phyloP scores from a whole-genome alignment of 2,888 invertebrate genomes.

The Elegia similella region DNA sequence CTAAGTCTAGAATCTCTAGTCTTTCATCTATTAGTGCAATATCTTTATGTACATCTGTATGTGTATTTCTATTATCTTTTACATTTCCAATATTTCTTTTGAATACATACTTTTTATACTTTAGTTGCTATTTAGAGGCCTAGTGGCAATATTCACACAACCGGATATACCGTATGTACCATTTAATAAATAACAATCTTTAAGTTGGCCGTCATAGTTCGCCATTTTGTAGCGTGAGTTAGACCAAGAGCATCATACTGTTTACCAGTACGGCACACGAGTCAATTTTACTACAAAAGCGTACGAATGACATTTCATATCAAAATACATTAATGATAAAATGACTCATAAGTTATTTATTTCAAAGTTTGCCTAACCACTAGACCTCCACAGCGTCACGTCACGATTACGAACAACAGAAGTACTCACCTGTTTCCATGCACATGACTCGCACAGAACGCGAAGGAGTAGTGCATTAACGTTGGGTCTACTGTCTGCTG shows the following conservation, averaged over 20 bases:
- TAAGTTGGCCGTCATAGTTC: no score
- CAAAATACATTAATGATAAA: background rate
- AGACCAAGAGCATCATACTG: no score
- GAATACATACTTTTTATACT: constrained; percentile 2
- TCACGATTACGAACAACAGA: background rate
- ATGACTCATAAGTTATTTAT: background rate
- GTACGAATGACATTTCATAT: background rate
- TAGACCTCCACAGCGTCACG: background rate
- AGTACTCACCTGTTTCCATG: constrained; percentile 96
- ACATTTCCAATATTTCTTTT: background rate
- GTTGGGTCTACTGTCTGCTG: constrained; percentile 98
- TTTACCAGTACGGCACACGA: no score
- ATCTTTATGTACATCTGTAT: background rate
- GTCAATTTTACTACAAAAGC: no score
- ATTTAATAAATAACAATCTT: no score
- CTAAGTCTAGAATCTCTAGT: constrained; percentile 2
- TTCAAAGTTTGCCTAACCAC: background rate
- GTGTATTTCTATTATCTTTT: background rate
- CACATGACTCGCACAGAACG: constrained; percentile 99
- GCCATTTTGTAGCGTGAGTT: no score
- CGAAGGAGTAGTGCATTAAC: constrained; percentile 99
- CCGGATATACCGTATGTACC: no score
- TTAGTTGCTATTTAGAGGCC: background rate
- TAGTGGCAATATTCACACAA: background rate
- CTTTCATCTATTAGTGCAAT: constrained; percentile 2